phyloP scores from a whole-genome alignment of 2,797 vertebrate genomes.

The Sandelia bainsii region DNA sequence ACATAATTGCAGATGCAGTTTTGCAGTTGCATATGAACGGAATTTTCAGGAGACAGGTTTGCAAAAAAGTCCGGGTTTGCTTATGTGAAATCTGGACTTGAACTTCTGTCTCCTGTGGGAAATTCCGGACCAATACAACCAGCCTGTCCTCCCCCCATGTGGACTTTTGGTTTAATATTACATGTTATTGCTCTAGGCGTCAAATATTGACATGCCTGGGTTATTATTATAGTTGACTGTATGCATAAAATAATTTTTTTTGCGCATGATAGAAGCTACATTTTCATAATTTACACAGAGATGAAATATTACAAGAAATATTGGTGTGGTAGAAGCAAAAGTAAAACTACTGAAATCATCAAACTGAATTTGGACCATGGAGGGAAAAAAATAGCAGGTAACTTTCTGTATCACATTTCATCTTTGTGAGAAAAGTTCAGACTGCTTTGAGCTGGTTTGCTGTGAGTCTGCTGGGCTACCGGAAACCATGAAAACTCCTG shows the following conservation, averaged over 20 bases:
- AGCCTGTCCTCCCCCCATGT: too few relatives aligned
- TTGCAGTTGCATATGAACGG: too few relatives aligned
- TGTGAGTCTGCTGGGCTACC: neutral
- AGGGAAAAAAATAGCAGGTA: constrained; percentile 1
- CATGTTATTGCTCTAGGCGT: too few relatives aligned
- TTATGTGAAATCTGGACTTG: too few relatives aligned
- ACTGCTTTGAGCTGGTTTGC: constrained; percentile 10
- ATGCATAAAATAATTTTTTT: neutral
- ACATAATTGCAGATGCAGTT: too few relatives aligned
- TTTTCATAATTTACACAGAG: neutral
- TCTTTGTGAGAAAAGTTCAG: constrained; percentile 13
- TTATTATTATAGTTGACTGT: too few relatives aligned
- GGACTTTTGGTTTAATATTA: too few relatives aligned
- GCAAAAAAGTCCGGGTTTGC: too few relatives aligned
- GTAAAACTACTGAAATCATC: constrained; percentile 11
- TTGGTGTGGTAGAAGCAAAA: neutral
- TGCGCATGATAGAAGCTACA: neutral
- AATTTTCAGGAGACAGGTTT: too few relatives aligned
- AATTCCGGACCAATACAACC: too few relatives aligned
- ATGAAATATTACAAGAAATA: neutral
- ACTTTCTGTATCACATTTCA: constrained; percentile 17
- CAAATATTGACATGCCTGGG: too few relatives aligned
- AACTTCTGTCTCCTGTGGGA: too few relatives aligned
- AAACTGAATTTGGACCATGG: constrained; percentile 8
- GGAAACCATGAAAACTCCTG: neutral